Evolutionary conservation across 2,888 invertebrate genomes (phyloP), one percentile per base, ranked within the genome.

Genomic region (Caenorhabditis sp.): DNA sequence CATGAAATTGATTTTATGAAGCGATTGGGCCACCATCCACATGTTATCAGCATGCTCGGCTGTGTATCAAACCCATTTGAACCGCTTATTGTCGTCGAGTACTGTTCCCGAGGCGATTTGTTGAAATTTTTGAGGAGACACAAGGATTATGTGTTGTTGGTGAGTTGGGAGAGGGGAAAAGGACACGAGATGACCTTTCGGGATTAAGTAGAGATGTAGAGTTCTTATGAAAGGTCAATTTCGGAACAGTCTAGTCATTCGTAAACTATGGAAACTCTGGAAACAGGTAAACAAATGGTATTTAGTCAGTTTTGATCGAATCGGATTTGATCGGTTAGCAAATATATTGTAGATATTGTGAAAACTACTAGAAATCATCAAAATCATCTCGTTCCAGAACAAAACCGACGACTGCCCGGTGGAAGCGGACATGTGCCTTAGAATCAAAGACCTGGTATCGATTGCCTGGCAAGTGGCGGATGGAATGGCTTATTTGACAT

Each of bases 1-100:
- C 81, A 83, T 46, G 86, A 86, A 55, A 86, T 86, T 41, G 78
- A 81, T 7, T 86, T 86, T 55, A 86, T 86, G 86, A 86, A 86
- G 50, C 45, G 65, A 5, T 63, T 86, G 7, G 86, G 85, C 6
- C 82, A 82, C 43, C 85, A 85, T 55, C 71, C 80, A 0, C 85
- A 85, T 53, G 73, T 84, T 8, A 72, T 84, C 53, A 80, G 79
- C 37, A 82, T 86, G 83, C 68, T 86, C 9, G 86, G 86, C 13
- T 85, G 84, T 68, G 77, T 86, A 7, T 81, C 84, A 0, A 70
- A 75, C 41, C 72, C 79, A 5, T 76, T 62, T 50, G 83, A 84
- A 8, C 85, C 86, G 1, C 46, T 86, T 46, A 82, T 86, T 15
- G 80, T 84, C 20, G 82, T 85, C 0, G 86, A 86, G 63, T 82